Percentiles rank a stretch among this genome's conserved stretches.
Evolutionary conservation across 2,113 vertebrate genomes (phyloP).

Genomic region (Protobothrops flavoviridis): DNA sequence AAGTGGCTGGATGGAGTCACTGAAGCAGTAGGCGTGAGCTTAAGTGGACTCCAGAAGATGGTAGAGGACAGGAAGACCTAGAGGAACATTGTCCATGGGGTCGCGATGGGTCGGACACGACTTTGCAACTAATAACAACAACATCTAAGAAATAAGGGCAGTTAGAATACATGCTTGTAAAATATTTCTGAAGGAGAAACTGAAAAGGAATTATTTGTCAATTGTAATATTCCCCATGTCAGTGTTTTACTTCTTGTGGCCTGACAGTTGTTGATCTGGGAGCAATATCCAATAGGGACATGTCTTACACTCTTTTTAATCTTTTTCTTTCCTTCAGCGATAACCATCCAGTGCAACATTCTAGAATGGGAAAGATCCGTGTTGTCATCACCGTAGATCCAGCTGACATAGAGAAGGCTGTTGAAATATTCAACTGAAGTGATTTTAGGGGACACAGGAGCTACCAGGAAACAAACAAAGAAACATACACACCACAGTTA

Average conservation of each 20-base stretch:
- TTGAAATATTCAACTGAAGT: constrained; percentile 86
- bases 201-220: background rate
- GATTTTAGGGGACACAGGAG: constrained; percentile 90
- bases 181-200: background rate
- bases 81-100: too few relatives aligned
- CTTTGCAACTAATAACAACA: too few relatives aligned
- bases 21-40: too few relatives aligned
- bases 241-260: background rate
- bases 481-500: background rate
- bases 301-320: constrained; percentile 80
- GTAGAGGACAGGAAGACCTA: too few relatives aligned
- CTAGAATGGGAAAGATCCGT: constrained; percentile 90
- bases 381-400: constrained; percentile 87
- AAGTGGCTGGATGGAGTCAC: too few relatives aligned
- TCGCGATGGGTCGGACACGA: too few relatives aligned
- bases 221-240: background rate
- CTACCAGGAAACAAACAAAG: constrained; percentile 62
- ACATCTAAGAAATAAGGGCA: background rate
- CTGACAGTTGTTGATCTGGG: background rate
- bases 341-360: constrained; percentile 93
- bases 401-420: constrained; percentile 82
- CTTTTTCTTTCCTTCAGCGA: constrained; percentile 87
- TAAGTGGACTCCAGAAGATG: too few relatives aligned
- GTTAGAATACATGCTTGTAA: background rate
- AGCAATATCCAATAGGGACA: background rate